phyloP scores from a whole-genome alignment of 2,113 vertebrate genomes.

The Microtus pennsylvanicus region DNA sequence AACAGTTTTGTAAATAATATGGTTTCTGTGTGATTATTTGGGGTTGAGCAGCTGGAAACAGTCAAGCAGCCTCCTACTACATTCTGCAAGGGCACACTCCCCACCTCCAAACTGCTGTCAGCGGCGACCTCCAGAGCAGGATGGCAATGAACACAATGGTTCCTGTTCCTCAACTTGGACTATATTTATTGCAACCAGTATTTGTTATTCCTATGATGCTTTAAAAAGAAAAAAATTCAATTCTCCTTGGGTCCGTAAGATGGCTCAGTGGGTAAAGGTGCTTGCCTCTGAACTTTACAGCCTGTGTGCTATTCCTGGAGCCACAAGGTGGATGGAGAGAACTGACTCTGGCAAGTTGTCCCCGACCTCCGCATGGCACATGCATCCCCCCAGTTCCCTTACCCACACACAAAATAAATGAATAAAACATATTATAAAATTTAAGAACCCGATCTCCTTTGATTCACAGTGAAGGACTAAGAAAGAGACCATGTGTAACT shows the following conservation, averaged over 20 bases:
- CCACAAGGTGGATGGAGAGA: not conserved
- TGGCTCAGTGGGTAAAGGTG: not conserved
- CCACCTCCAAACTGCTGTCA: not conserved
- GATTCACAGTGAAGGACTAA: not conserved
- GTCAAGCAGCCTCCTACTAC: too few species aligned
- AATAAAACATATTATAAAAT: not conserved
- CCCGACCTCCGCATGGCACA: not conserved
- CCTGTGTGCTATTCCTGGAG: not conserved
- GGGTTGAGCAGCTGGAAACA: too few species aligned
- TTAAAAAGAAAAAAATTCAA: not conserved
- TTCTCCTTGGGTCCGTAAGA: not conserved
- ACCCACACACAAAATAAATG: not conserved
- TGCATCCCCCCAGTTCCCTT: not conserved
- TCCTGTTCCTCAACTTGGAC: not conserved
- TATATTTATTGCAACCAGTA: not conserved
- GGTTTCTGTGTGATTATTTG: too few species aligned
- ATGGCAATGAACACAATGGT: not conserved
- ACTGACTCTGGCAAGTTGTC: not conserved
- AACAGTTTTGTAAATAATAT: too few species aligned
- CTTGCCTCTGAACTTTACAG: not conserved
- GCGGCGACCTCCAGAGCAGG: not conserved
- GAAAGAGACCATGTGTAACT: not conserved
- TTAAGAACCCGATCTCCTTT: not conserved
- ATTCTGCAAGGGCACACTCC: not conserved
- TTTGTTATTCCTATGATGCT: not conserved